Evolutionary conservation across 2,797 vertebrate species (phyloP).

Genomic region (Sebastiscus tertius): DNA sequence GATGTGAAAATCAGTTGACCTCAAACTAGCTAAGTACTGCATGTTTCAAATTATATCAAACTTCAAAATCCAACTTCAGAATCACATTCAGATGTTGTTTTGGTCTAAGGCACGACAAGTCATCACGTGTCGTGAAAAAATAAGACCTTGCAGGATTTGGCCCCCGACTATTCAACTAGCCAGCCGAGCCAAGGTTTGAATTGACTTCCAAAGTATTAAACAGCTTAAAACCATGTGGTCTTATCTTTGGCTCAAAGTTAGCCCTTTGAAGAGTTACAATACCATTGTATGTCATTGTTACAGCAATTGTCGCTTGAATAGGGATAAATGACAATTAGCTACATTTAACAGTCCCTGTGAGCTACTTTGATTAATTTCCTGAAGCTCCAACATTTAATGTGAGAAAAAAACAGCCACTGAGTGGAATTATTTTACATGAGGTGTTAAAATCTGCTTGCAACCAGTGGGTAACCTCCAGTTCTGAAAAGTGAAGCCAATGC

Average conservation of each 20-base stretch:
- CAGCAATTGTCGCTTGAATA: conserved; percentile 15
- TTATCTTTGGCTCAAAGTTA: conserved; percentile 40
- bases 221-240: conserved; percentile 31
- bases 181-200: conserved; percentile 4
- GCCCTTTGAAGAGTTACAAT: neutral
- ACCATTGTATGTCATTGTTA: conserved; percentile 9
- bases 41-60: neutral
- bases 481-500: neutral
- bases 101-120: neutral
- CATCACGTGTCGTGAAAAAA: neutral
- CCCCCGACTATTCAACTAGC: neutral
- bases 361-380: conserved; percentile 24
- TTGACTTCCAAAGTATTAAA: conserved; percentile 39
- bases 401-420: neutral
- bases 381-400: neutral
- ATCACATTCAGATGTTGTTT: neutral
- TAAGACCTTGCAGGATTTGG: conserved; percentile 29
- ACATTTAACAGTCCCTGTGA: conserved; percentile 1
- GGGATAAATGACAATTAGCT: conserved; percentile 18
- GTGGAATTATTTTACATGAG: neutral
- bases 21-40: too few relatives aligned
- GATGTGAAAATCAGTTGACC: neutral
- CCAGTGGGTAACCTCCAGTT: too few relatives aligned
- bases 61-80: neutral
- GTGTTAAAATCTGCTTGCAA: neutral